Evolutionary conservation across 1,140 invertebrate genomes (phyloP).

Genomic region (Monochamus saltuarius): DNA sequence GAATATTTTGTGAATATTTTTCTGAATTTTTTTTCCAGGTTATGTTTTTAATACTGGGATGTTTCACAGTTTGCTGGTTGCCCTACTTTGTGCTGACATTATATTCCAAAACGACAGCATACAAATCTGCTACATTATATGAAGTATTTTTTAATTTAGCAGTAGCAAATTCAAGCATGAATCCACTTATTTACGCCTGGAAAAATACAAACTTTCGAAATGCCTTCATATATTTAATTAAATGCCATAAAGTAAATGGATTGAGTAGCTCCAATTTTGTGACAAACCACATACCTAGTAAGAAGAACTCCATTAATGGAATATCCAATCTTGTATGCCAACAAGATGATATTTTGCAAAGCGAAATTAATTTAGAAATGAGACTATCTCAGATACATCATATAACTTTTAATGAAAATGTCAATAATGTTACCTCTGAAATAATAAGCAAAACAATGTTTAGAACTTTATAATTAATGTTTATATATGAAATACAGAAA

Average conservation of each 20-base stretch:
- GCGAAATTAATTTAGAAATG: too few species aligned
- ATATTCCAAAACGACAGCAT: slow-evolving; percentile 58
- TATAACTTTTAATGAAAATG: too few species aligned
- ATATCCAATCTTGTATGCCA: slow-evolving; percentile 22
- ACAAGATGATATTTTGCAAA: not conserved
- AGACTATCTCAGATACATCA: too few species aligned
- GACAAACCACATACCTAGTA: slow-evolving; percentile 47
- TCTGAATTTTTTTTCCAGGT: slow-evolving; percentile 58
- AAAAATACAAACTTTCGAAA: slow-evolving; percentile 73
- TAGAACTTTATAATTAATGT: too few species aligned
- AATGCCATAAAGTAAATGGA: slow-evolving; percentile 58
- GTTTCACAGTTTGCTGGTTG: slow-evolving; percentile 75
- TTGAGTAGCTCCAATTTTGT: slow-evolving; percentile 37
- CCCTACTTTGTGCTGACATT: slow-evolving; percentile 70
- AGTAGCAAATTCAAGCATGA: slow-evolving; percentile 73
- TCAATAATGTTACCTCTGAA: too few species aligned
- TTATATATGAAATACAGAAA: too few species aligned
- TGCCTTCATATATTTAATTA: slow-evolving; percentile 65
- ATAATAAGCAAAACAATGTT: too few species aligned
- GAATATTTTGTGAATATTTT: not conserved
- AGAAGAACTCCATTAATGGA: slow-evolving; percentile 33
- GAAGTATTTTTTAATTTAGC: slow-evolving; percentile 69
- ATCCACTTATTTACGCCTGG: slow-evolving; percentile 80
- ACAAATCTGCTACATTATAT: slow-evolving; percentile 60
- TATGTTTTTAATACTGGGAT: slow-evolving; percentile 69